Conservation (phyloP, 2,888 invertebrate genomes). For the Campaea margaritaria region DNA sequence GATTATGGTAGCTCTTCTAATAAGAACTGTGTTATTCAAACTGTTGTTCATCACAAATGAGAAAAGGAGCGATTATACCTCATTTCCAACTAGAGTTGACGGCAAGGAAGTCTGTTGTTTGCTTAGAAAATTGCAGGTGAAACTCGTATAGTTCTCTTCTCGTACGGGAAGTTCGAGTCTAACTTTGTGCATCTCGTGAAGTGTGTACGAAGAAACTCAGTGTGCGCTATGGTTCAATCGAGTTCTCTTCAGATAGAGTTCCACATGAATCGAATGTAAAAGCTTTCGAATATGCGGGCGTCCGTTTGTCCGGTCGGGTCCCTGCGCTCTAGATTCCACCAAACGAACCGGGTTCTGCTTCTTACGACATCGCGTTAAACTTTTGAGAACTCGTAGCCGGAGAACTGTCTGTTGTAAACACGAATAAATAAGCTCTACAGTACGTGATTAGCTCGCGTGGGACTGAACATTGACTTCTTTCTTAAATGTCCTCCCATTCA, state of each 20-base stretch:
- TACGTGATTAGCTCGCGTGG: slow-evolving; percentile 39
- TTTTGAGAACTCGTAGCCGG: slow-evolving; percentile 40
- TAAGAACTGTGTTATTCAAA: slow-evolving; percentile 28
- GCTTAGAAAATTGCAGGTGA: slow-evolving; percentile 58
- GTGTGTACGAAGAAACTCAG: slow-evolving; percentile 61
- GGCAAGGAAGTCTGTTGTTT: slow-evolving; percentile 44
- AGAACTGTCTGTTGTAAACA: slow-evolving; percentile 33
- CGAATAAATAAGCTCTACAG: slow-evolving; percentile 32
- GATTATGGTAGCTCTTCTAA: slow-evolving; percentile 43
- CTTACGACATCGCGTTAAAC: slow-evolving; percentile 40
- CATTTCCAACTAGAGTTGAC: slow-evolving; percentile 3
- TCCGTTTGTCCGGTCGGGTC: slow-evolving; percentile 43
- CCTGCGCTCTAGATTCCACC: slow-evolving; percentile 25
- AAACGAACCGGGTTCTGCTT: slow-evolving; percentile 41
- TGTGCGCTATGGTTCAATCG: slow-evolving; percentile 63
- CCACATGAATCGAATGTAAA: slow-evolving; percentile 63
- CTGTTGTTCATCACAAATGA: slow-evolving; percentile 26
- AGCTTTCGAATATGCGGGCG: slow-evolving; percentile 65
- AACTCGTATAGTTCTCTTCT: slow-evolving; percentile 47
- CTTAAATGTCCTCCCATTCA: slow-evolving; percentile 16
- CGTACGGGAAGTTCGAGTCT: slow-evolving; percentile 53
- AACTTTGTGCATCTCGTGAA: slow-evolving; percentile 65
- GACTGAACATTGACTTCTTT: slow-evolving; percentile 18
- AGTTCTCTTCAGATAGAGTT: slow-evolving; percentile 62
- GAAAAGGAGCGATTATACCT: slow-evolving; percentile 14